These are phyloP conservation scores for Callyntrura guangdongensis DNA, from an alignment of 2,888 invertebrate genomes.

Conservation along the genomic window DNA sequence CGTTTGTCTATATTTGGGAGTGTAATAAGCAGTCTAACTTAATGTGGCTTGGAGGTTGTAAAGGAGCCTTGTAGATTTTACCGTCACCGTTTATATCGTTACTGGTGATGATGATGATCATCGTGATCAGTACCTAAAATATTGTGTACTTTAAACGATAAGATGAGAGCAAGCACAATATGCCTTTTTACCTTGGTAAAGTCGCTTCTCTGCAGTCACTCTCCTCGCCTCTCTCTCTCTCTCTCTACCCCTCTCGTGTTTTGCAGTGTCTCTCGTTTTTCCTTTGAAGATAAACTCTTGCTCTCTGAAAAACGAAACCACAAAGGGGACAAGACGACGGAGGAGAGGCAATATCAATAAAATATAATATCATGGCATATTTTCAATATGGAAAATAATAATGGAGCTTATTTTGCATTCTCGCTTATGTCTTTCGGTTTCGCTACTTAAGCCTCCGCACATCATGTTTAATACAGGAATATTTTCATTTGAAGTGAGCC, in stretches of 20 bases:
- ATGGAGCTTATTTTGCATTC: neutral
- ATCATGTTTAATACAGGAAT: neutral
- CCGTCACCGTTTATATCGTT: constrained; percentile 15
- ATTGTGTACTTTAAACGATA: neutral
- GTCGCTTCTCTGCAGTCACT: neutral
- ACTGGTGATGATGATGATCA: neutral
- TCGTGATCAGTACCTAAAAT: neutral
- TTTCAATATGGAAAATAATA: constrained; percentile 3
- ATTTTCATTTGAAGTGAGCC: neutral
- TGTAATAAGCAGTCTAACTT: neutral
- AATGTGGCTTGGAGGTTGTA: neutral
- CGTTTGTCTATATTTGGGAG: neutral
- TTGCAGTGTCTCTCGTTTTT: neutral
- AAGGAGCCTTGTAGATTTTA: constrained; percentile 1
- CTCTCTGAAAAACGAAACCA: neutral
- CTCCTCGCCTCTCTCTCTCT: too few species aligned
- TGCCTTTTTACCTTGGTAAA: neutral
- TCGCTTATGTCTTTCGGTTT: neutral
- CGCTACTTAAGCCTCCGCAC: too few species aligned
- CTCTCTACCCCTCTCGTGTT: neutral
- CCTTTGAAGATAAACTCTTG: neutral
- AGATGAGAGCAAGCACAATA: neutral
- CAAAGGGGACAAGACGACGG: neutral
- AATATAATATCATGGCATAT: constrained; percentile 56
- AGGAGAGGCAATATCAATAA: constrained; percentile 60